Percentiles rank a stretch among this genome's conserved stretches.
These are phyloP conservation scores for Brachynemurus nebulosus DNA, from an alignment of 2,888 invertebrate species.

Conservation along the genomic window DNA sequence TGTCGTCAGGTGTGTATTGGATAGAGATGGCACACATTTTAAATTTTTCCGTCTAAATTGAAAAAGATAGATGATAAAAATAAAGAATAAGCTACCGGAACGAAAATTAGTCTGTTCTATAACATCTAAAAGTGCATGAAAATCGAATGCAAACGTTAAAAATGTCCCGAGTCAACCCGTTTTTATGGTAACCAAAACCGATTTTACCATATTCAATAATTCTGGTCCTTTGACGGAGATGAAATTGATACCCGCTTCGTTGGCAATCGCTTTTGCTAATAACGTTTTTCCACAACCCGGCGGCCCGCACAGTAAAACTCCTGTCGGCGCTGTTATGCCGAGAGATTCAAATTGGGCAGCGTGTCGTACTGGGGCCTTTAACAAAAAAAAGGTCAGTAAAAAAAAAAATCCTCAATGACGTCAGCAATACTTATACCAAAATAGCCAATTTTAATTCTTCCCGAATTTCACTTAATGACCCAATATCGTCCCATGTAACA, in stretches of 20 bases:
- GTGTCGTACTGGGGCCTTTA: conserved; percentile 76
- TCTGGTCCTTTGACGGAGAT: conserved; percentile 99
- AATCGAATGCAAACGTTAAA: no score
- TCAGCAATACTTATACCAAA: conserved; percentile 47
- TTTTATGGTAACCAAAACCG: background rate
- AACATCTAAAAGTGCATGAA: no score
- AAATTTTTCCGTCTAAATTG: no score
- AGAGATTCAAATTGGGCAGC: conserved; percentile 64
- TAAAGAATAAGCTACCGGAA: no score
- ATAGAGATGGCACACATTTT: no score
- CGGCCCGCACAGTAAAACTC: conserved; percentile 89
- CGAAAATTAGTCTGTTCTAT: no score
- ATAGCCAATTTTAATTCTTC: conserved; percentile 85
- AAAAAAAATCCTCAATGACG: no score
- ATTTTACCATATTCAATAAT: conserved; percentile 80
- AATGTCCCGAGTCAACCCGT: background rate
- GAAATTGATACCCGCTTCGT: conserved; percentile 97
- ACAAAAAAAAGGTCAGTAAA: conserved; percentile 12
- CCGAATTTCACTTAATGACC: conserved; percentile 75
- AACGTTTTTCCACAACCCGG: conserved; percentile 96
- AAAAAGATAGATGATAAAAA: no score
- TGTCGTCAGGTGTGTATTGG: no score
- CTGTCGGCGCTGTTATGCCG: conserved; percentile 71
- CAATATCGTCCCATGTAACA: conserved; percentile 94
- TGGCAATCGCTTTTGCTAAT: conserved; percentile 94